phyloP scores from a whole-genome alignment of 2,888 invertebrate genomes.

The Lasioglossum oenotherae region DNA sequence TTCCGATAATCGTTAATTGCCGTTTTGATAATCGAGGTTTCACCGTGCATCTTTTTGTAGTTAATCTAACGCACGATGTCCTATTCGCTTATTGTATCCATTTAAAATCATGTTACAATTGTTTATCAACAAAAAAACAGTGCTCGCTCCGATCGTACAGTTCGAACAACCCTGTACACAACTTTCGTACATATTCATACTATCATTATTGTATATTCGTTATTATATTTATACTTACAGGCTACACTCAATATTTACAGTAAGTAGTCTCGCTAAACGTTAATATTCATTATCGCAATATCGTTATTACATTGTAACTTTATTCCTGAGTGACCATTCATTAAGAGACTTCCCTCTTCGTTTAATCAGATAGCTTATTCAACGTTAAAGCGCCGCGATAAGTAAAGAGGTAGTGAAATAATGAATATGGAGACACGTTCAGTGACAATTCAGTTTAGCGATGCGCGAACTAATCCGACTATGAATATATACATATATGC shows the following conservation, averaged over 20 bases:
- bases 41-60: neutral
- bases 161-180: conserved; percentile 51
- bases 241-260: conserved; percentile 80
- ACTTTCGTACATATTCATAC: conserved; percentile 54
- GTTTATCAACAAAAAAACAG: conserved; percentile 4
- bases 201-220: conserved; percentile 51
- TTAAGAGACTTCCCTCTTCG: conserved; percentile 65
- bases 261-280: conserved; percentile 76
- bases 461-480: conserved; percentile 13
- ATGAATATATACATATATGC: neutral
- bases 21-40: neutral
- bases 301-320: conserved; percentile 75
- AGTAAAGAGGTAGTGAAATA: conserved; percentile 52
- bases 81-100: neutral
- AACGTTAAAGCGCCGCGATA: conserved; percentile 51
- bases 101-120: neutral
- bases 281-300: conserved; percentile 77
- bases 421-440: conserved; percentile 34
- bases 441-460: neutral
- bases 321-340: conserved; percentile 81
- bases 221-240: conserved; percentile 58
- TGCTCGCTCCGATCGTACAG: conserved; percentile 23
- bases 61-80: neutral
- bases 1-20: neutral
- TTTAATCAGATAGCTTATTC: conserved; percentile 56